These are phyloP conservation scores for Stictocephala bisonia DNA, from an alignment of 2,888 invertebrate species.

Conservation along the genomic window DNA sequence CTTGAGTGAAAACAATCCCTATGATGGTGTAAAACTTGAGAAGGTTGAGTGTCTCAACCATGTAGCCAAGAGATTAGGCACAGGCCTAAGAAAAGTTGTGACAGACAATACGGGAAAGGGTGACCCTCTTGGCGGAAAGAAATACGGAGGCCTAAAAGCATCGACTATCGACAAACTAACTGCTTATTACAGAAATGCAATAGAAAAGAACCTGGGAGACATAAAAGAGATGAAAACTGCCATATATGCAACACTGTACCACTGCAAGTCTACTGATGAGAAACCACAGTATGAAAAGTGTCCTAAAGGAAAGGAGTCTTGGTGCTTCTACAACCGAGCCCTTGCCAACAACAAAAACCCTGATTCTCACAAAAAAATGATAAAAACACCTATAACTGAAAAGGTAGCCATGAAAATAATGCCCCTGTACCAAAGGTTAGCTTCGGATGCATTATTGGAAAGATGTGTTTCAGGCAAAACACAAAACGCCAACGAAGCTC, in stretches of 20 bases:
- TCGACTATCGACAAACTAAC: slow-evolving; percentile 42
- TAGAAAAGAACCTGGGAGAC: slow-evolving; percentile 40
- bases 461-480: slow-evolving; percentile 19
- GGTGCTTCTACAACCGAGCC: slow-evolving; percentile 30
- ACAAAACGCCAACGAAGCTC: slow-evolving; percentile 19
- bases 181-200: slow-evolving; percentile 46
- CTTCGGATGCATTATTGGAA: slow-evolving; percentile 19
- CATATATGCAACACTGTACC: slow-evolving; percentile 18
- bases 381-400: slow-evolving; percentile 21
- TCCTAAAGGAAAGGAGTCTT: slow-evolving; percentile 14
- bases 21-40: slow-evolving; percentile 3
- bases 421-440: slow-evolving; percentile 32
- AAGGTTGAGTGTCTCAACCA: slow-evolving; percentile 48
- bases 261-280: slow-evolving; percentile 34
- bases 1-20: slow-evolving; percentile 42
- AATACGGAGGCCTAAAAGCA: slow-evolving; percentile 20
- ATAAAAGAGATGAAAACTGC: slow-evolving; percentile 28
- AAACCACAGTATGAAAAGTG: slow-evolving; percentile 5
- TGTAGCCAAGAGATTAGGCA: slow-evolving; percentile 48
- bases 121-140: slow-evolving; percentile 44
- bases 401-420: slow-evolving; percentile 2
- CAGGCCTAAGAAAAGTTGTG: slow-evolving; percentile 43
- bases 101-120: slow-evolving; percentile 35
- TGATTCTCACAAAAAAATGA: neutral
- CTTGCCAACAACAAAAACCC: neutral